Evolutionary conservation across 2,888 invertebrate genomes (phyloP), one percentile per base, ranked within the genome.

Genomic region (Caenorhabditis sp.): DNA sequence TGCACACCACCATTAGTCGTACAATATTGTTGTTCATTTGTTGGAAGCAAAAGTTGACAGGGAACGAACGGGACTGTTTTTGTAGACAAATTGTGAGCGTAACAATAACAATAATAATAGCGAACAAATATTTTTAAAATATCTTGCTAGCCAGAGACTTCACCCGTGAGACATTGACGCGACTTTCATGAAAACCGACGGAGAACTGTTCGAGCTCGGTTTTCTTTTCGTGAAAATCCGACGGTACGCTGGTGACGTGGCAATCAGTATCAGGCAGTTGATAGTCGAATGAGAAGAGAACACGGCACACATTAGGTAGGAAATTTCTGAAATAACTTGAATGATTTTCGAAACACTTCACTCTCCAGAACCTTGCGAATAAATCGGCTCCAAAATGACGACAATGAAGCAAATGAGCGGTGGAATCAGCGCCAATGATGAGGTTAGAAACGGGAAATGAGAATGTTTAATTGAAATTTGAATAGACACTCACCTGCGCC

Each of bases 281-380:
- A 52, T 27, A 13, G 52, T 52, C 15, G 52, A 17, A 13, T 52
- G 52, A 2, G 52, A 35, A 11, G 52, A 32, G 22, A 52, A 52
- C 11, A 52, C 35, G 32, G 52, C 52, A 7, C 32, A 52, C 52
- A 52, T 52, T 13, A 35, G 13, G 22, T 30, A 52, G 2, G 52
- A 52, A 13, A 52, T 52, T 35, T 52, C 52, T 52, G 52, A 20
- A 50, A 17, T 2, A n/a, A n/a, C n/a, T n/a, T n/a, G n/a, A n/a
- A n/a, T n/a, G n/a, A n/a, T 41, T n/a, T 17, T 5, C 8, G 15
- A 41, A 22, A 35, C 3, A 11, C 20, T 7, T 7, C 20, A 2
- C 30, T 17, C 32, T 5, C n/a, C 17, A 22, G 11, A 20, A 52
- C 52, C 35, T 35, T 52, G 52, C 9, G 52, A 32, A 15, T 35